Evolutionary conservation across 2,888 invertebrate species (phyloP), one percentile per base, ranked within the genome.

Genomic region (Stictocephala bisonia): DNA sequence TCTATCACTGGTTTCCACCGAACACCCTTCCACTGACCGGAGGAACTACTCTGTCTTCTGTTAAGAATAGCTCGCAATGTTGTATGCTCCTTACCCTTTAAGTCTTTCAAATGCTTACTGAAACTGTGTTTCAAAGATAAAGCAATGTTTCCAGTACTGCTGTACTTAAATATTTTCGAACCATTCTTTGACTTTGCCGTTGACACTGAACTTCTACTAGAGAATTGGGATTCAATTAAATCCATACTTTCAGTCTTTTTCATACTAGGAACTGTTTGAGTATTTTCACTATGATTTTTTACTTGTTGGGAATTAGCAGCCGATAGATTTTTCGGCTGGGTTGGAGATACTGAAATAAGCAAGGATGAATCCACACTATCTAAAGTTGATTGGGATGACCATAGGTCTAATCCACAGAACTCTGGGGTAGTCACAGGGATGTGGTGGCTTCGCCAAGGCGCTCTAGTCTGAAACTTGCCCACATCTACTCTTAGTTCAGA

Each of bases 1-100:
- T 74, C 71, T 2, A 78, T 67, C 35, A 79, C 76, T 2, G 82
- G 79, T 77, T 81, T 83, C 84, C 84, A 84, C 2, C 82, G 80
- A 1, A 84, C 81, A 13, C 81, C 82, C 56, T 80, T 83, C 77
- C 79, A 82, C n/a, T 80, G 78, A 18, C 79, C 80, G 2, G 78
- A 77, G 15, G 80, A 79, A 20, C 72, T 74, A 69, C 80, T 81
- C n/a, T 81, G 80, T 41, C 81, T 81, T 48, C 80, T 77, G 11
- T 80, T 69, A 26, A 82, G 71, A 51, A 79, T 78, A 72, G 80
- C 83, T 22, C 81, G 72, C 67, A 79, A 78, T 72, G 79, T 83
- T 27, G 40, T 35, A 9, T 58, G 22, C 7, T 64, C 64, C 2
- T 64, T 44, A 4, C 41, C 24, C 40, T 26, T 64, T 11, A 40